These are phyloP conservation scores for Cyanoliseus patagonus DNA, from an alignment of 2,113 vertebrate genomes.

Conservation along the genomic window DNA sequence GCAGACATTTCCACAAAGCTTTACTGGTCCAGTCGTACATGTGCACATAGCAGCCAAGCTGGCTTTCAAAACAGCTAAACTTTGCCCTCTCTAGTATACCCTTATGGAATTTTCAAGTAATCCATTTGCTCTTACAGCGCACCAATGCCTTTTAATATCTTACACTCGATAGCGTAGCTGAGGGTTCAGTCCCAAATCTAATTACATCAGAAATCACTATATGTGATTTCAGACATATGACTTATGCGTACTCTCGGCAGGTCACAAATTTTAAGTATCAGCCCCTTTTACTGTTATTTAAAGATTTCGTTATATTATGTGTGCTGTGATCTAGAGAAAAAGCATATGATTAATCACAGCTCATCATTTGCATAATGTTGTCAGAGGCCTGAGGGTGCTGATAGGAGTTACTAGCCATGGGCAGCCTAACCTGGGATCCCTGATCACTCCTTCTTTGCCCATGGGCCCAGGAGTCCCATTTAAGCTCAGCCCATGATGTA, in stretches of 20 bases:
- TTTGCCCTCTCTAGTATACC: neutral
- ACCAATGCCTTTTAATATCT: neutral
- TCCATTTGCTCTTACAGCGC: neutral
- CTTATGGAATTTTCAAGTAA: neutral
- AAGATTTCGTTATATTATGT: neutral
- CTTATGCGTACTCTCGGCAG: accelerated
- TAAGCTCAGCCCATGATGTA: accelerated
- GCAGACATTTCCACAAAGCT: neutral
- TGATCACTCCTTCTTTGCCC: neutral
- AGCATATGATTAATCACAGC: neutral
- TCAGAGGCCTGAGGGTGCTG: neutral
- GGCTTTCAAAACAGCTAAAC: neutral
- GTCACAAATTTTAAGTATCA: neutral
- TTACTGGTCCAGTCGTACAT: neutral
- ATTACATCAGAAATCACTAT: neutral
- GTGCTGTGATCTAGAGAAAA: neutral
- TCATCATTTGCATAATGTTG: neutral
- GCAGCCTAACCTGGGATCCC: neutral
- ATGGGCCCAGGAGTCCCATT: neutral
- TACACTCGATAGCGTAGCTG: neutral
- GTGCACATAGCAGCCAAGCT: neutral
- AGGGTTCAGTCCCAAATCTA: neutral
- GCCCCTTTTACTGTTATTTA: neutral
- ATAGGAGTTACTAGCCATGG: neutral
- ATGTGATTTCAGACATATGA: neutral